These are phyloP conservation scores for Elmis aenea DNA, from an alignment of 2,888 invertebrate species.

Conservation along the genomic window DNA sequence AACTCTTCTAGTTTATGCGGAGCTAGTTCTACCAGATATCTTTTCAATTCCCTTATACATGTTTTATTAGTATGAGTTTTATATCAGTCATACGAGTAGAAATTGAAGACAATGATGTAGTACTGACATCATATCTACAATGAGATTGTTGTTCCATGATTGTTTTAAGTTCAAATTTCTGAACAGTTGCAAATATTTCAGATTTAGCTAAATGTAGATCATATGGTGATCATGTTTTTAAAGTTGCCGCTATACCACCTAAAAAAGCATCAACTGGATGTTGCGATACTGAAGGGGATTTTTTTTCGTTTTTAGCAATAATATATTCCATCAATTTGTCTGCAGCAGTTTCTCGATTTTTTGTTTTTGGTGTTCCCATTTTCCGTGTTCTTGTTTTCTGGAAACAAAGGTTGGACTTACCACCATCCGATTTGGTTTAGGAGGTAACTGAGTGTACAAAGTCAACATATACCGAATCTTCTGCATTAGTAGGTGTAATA, in stretches of 20 bases:
- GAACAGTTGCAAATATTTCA: slow-evolving; percentile 20
- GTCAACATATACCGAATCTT: no score
- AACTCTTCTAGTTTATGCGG: no score
- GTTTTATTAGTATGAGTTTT: no score
- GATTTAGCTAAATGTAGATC: slow-evolving; percentile 22
- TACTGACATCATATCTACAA: no score
- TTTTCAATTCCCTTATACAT: no score
- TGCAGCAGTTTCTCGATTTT: slow-evolving; percentile 1
- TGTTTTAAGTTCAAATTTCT: slow-evolving; percentile 20
- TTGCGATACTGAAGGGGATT: background rate
- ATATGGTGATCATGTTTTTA: slow-evolving; percentile 15
- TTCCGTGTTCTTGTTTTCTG: background rate
- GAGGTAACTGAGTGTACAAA: no score
- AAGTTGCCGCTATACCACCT: slow-evolving; percentile 18
- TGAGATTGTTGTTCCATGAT: slow-evolving; percentile 10
- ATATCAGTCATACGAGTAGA: no score
- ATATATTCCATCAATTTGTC: slow-evolving; percentile 6
- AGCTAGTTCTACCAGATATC: no score
- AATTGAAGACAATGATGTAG: no score
- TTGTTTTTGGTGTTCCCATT: slow-evolving; percentile 1
- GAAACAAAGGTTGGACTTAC: no score
- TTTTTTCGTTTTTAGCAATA: slow-evolving; percentile 7
- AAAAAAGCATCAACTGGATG: slow-evolving; percentile 21
- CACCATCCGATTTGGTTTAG: no score
- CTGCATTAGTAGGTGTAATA: no score